Evolutionary conservation across 2,888 invertebrate genomes (phyloP), one percentile per base, ranked within the genome.

Genomic region (Eupeodes latifasciatus): DNA sequence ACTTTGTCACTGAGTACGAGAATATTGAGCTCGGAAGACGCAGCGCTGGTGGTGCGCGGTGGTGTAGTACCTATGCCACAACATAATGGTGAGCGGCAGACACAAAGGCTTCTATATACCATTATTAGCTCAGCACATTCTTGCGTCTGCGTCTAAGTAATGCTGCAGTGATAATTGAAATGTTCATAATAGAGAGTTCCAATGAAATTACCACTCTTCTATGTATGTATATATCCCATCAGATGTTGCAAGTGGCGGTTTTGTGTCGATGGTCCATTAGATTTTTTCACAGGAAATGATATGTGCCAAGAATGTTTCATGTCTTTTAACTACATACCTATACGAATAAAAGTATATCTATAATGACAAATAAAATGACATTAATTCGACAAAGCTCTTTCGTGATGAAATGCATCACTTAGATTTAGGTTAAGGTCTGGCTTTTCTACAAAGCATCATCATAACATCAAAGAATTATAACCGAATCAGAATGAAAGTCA

Each of bases 111-210:
- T 27, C 66, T 72, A 27, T 27, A 27, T 27, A 87, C 40, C 6
- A 40, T 87, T 87, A 87, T 87, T 61, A 83, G 86, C 66, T 72
- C 61, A 67, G 62, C 61, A 84, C 79, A 83, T 87, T 87, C 83
- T 84, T 80, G 51, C 55, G 27, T 27, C n/a, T 14, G 27, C 27
- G 27, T 27, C 27, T 19, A 71, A 71, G 64, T 75, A 75, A 86
- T 82, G 72, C 71, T 71, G 79, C 71, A 66, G 80, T 77, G 76
- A 84, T 87, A 81, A 87, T 84, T 87, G 87, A 87, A 87, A 84
- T 84, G 80, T 81, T 87, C 84, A 81, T 57, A 72, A 19, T 47
- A 67, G 2, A 16, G 34, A 74, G 62, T 77, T 66, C 53, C 59
- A 51, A 61, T 62, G 86, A 64, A 76, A 34, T 75, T 61, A 40